Evolutionary conservation across 2,888 invertebrate species (phyloP).

Genomic region (Cerastis leucographa): DNA sequence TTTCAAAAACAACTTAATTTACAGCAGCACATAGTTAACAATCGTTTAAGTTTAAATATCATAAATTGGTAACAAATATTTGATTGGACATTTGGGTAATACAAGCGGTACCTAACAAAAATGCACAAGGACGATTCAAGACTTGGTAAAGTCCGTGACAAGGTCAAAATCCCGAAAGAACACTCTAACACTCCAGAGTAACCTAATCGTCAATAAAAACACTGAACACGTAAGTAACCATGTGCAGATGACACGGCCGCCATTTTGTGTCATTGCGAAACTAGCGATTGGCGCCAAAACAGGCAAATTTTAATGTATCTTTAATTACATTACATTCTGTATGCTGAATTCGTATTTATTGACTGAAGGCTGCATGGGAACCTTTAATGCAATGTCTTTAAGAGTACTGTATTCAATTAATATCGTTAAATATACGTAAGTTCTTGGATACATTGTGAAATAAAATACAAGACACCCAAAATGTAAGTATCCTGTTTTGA

Average conservation of each 20-base stretch:
- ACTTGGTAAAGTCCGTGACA: not conserved
- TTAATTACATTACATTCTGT: constrained; percentile 45
- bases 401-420: not conserved
- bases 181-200: constrained; percentile 1
- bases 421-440: not conserved
- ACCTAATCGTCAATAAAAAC: constrained; percentile 45
- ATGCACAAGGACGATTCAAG: not conserved
- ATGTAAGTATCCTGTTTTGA: constrained; percentile 23
- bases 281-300: constrained; percentile 54
- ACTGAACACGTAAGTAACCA: constrained; percentile 49
- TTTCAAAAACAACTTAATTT: not conserved
- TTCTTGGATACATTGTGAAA: constrained; percentile 27
- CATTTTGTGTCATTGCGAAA: constrained; percentile 50
- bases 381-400: constrained; percentile 23
- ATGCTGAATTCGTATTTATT: constrained; percentile 44
- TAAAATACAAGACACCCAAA: constrained; percentile 19
- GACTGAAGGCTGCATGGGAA: constrained; percentile 33
- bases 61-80: not conserved
- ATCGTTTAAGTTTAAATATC: not conserved
- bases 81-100: not conserved
- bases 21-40: not conserved
- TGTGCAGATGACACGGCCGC: constrained; percentile 18
- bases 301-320: constrained; percentile 54
- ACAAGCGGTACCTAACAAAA: not conserved
- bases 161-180: constrained; percentile 28